Evolutionary conservation across 2,113 vertebrate species (phyloP).

Genomic region (Erythrolamprus reginae): DNA sequence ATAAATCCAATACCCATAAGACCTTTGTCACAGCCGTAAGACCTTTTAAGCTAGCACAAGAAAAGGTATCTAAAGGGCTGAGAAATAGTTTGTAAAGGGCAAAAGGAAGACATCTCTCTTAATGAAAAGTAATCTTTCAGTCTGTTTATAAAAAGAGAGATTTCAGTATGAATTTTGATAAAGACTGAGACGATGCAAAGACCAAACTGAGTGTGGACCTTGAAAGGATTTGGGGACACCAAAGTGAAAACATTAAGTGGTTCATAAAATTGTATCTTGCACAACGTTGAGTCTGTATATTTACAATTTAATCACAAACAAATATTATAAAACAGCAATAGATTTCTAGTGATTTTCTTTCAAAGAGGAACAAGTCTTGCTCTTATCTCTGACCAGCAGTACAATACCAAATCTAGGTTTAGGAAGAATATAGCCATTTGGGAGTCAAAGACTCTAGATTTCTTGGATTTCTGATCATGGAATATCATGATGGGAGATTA

Average conservation of each 20-base stretch:
- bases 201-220: not conserved
- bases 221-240: not conserved
- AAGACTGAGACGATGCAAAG: not conserved
- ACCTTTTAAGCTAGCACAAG: not conserved
- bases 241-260: not conserved
- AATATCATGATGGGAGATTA: not conserved
- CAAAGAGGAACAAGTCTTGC: not conserved
- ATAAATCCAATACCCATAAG: not conserved
- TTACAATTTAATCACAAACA: not conserved
- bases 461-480: not conserved
- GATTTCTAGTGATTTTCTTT: not conserved
- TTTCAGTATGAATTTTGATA: not conserved
- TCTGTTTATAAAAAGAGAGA: not conserved
- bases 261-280: not conserved
- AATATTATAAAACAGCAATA: not conserved
- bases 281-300: not conserved
- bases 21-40: not conserved
- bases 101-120: too few species aligned
- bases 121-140: not conserved
- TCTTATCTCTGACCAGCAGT: not conserved
- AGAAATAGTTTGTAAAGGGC: not conserved
- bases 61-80: not conserved
- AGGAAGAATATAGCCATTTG: not conserved
- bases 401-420: not conserved
- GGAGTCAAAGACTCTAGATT: not conserved